Base-by-base conservation (phyloP, 2,797 vertebrate genomes). In the Chromis chromis region DNA sequence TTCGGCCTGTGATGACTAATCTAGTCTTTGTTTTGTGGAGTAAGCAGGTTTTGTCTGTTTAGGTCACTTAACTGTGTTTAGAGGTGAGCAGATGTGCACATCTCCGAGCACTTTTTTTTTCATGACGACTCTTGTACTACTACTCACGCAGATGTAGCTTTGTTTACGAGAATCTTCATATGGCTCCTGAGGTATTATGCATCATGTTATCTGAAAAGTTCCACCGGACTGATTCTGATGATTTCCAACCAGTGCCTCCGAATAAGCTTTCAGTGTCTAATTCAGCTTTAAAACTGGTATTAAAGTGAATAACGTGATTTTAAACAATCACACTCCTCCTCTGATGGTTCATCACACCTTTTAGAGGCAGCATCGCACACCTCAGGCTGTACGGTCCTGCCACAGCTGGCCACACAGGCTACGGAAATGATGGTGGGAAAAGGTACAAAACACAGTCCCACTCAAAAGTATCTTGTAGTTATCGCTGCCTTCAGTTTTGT, bases 11-110 rank as follows among this genome's bases (percentile, higher is more conserved):
- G 28, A 66, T 8, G 1, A n/a, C 52, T 72, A 76, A 74, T 46
- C 63, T 52, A 27, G 52, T 60, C 59, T 65, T 60, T 67, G 39
- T 54, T 71, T n/a, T 61, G 49, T 66, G n/a, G 60, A 68, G 33
- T 48, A 46, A 70, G 55, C 39, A 31, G 65, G 16, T 75, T 81
- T 78, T 60, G 62, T 81, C 64, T 60, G 28, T 74, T 78, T 33
- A 21, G 65, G 28, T 65, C 63, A 42, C 53, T 76, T 57, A 67
- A 50, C 27, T 19, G 19, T 76, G 36, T 76, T 70, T 44, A 72
- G 60, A 74, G 39, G 63, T 72, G 63, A 79, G 57, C 81, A 64
- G 65, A 80, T 78, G 68, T 72, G 71, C 70, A 33, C 55, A 44
- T 63, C 53, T 74, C 57, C 62, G 17, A 62, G 36, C 3, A 1